Evolutionary conservation across 2,113 vertebrate genomes (phyloP).

Genomic region (Coreoperca whiteheadi): DNA sequence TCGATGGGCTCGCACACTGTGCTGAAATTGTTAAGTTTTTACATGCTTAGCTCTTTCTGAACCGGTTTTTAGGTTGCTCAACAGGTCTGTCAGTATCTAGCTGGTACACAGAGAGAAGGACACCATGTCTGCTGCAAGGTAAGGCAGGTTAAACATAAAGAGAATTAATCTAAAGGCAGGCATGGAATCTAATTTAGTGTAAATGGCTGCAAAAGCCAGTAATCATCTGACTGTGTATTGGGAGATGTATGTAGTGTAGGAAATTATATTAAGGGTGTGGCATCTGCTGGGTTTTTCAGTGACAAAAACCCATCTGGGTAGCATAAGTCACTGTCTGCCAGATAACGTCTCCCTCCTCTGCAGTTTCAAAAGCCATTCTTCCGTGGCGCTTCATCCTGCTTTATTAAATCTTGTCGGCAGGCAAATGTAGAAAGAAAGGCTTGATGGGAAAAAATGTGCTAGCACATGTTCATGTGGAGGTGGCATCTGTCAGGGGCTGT

Average conservation of each 20-base stretch:
- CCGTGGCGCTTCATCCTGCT: background rate
- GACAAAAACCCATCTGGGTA: background rate
- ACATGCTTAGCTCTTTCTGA: slow-evolving; percentile 48
- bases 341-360: background rate
- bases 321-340: background rate
- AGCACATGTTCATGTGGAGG: slow-evolving; percentile 31
- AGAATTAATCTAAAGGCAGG: background rate
- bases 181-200: slow-evolving; percentile 18
- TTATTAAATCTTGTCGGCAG: background rate
- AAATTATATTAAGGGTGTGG: slow-evolving; percentile 34
- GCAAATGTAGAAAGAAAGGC: background rate
- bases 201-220: slow-evolving; percentile 42
- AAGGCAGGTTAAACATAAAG: slow-evolving; percentile 46
- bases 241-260: slow-evolving; percentile 23
- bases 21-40: slow-evolving; percentile 71
- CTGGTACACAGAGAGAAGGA: slow-evolving; percentile 35
- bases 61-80: slow-evolving; percentile 56
- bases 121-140: slow-evolving; percentile 79
- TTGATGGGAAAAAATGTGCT: slow-evolving; percentile 1
- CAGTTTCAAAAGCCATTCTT: slow-evolving; percentile 6
- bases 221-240: slow-evolving; percentile 43
- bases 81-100: slow-evolving; percentile 68
- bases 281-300: background rate
- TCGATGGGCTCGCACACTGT: slow-evolving; percentile 51
- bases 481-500: slow-evolving; percentile 31